Conservation (phyloP, 2,113 vertebrate species). For the Otocyon megalotis region DNA sequence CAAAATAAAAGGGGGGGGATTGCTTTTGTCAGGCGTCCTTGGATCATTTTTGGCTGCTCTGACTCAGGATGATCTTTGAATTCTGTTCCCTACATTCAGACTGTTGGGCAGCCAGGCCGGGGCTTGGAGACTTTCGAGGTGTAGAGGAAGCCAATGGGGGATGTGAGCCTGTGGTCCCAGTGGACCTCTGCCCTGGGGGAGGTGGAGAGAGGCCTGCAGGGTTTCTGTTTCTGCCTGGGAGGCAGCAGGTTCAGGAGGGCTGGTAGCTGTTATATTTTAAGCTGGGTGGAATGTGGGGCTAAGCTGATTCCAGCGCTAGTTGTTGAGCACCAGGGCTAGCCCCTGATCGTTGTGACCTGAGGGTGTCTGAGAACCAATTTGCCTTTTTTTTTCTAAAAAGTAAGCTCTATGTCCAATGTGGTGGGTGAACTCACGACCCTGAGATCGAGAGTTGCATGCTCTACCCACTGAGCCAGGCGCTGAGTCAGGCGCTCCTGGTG, state of each 20-base stretch:
- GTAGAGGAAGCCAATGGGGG: neutral
- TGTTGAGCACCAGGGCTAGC: neutral
- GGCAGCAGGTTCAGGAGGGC: neutral
- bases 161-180: neutral
- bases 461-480: too few relatives aligned
- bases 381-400: too few relatives aligned
- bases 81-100: neutral
- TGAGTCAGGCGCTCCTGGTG: neutral
- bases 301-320: neutral
- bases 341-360: neutral
- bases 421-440: too few relatives aligned
- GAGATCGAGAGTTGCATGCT: too few relatives aligned
- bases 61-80: constrained; percentile 20
- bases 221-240: neutral
- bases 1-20: neutral
- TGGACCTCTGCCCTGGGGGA: neutral
- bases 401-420: too few relatives aligned
- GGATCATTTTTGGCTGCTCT: neutral
- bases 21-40: neutral
- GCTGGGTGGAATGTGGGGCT: neutral
- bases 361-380: neutral
- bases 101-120: too few relatives aligned
- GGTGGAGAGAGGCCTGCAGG: neutral
- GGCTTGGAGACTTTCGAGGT: neutral
- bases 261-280: neutral